Evolutionary conservation across 2,888 invertebrate genomes (phyloP), one percentile per base, ranked within the genome.

Genomic region (Trilocha varians): DNA sequence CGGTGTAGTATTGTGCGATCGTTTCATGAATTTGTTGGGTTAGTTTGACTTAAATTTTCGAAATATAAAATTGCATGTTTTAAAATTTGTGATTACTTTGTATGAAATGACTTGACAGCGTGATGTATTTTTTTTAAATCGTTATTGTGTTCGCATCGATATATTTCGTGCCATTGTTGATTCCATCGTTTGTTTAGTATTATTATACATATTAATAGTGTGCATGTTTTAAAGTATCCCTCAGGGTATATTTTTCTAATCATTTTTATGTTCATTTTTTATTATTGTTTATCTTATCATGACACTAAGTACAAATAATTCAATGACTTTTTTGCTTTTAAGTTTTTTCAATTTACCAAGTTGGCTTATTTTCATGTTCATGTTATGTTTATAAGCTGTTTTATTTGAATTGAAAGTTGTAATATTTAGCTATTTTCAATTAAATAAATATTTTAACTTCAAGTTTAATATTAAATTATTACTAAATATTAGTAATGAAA

Each of bases 251-350:
- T 37, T 16, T 37, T 17, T 18, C 14, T 18, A 16, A 18, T 18
- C 11, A 18, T 32, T 41, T 41, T 41, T 16, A 36, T 15, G 15
- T 32, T 33, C 25, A n/a, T 41, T 25, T 25, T 25, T 25, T 25
- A 9, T 25, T 25, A 9, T 25, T 25, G 11, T 11, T 36, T 32
- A 32, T 17, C 36, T 36, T 41, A 17, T 41, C 32, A 36, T 32
- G 41, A 41, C 32, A 41, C 25, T 32, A 36, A 41, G 41, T 41
- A 41, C 36, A 41, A 41, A 41, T 25, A 16, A 36, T 39, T 25
- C 25, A 25, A 2, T 25, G 25, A 25, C 6, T 25, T 25, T 38
- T 6, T 25, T 25, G 25, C 25, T 25, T 25, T 11, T 2, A 25
- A 25, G 25, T 25, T 25, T 25, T 25, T n/a, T n/a, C n/a, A n/a